Percentiles rank a stretch among this genome's conserved stretches.
Evolutionary conservation across 1,140 invertebrate species (phyloP).

Genomic region (Daktulosphaira vitifoliae): DNA sequence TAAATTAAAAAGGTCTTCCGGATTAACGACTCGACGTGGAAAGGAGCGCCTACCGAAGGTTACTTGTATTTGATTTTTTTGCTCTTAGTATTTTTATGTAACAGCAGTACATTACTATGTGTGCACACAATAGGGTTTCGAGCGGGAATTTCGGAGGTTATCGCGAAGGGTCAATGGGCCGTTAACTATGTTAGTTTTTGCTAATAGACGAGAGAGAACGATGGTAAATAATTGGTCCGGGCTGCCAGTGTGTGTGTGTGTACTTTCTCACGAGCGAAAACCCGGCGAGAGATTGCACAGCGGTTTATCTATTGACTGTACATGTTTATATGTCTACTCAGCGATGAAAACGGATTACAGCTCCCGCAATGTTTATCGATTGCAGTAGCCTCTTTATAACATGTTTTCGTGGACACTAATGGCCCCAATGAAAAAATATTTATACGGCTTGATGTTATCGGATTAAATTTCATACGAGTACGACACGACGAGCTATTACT

Average conservation of each 20-base stretch:
- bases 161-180: background rate
- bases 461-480: no score
- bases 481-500: no score
- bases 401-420: no score
- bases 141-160: slow-evolving; percentile 9
- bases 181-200: slow-evolving; percentile 29
- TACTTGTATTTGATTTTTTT: no score
- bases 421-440: no score
- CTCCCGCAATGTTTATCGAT: no score
- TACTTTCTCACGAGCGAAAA: background rate
- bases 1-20: slow-evolving; percentile 1
- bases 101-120: background rate
- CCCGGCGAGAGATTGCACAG: background rate
- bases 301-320: background rate
- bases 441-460: no score
- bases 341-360: no score
- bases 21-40: slow-evolving; percentile 14
- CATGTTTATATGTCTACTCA: background rate
- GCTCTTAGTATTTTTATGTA: no score
- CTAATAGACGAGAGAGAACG: slow-evolving; percentile 8
- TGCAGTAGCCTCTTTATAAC: no score
- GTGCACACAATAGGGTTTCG: slow-evolving; percentile 9
- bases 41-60: background rate
- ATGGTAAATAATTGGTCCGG: slow-evolving; percentile 20
- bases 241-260: background rate